These are phyloP conservation scores for Dasypolia templi DNA, from an alignment of 2,888 invertebrate genomes.

Conservation along the genomic window DNA sequence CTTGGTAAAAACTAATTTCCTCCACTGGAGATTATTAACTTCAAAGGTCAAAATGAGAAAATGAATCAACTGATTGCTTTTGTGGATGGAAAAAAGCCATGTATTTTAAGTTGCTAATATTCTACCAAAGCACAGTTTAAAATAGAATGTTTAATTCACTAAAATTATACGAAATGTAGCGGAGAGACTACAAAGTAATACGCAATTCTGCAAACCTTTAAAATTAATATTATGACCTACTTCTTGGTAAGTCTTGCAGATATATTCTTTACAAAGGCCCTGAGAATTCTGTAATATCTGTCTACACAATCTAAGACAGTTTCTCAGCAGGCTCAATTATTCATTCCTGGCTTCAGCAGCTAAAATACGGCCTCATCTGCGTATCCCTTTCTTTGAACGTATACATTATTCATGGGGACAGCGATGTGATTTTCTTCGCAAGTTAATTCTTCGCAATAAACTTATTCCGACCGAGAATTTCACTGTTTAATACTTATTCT, in stretches of 20 bases:
- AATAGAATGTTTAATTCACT: neutral
- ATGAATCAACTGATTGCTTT: neutral
- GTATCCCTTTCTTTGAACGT: conserved; percentile 81
- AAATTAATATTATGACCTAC: neutral
- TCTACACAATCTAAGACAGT: conserved; percentile 57
- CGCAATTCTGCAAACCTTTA: conserved; percentile 6
- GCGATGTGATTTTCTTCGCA: conserved; percentile 78
- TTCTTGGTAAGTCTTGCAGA: neutral
- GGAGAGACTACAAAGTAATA: neutral
- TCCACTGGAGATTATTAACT: too few species aligned
- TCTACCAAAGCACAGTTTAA: neutral
- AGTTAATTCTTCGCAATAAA: conserved; percentile 73
- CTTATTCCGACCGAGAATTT: conserved; percentile 46
- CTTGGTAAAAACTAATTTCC: neutral
- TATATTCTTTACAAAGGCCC: conserved; percentile 40
- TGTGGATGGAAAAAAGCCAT: neutral
- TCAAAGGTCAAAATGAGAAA: too few species aligned
- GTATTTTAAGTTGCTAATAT: neutral
- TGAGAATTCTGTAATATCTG: conserved; percentile 52
- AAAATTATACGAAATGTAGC: neutral
- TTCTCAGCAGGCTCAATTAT: conserved; percentile 79
- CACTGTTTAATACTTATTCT: conserved; percentile 32
- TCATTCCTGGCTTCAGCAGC: conserved; percentile 79
- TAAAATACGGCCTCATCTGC: conserved; percentile 83
- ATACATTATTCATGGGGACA: conserved; percentile 83